These are phyloP conservation scores for Amiota minor DNA, from an alignment of 2,888 invertebrate genomes.

Conservation along the genomic window DNA sequence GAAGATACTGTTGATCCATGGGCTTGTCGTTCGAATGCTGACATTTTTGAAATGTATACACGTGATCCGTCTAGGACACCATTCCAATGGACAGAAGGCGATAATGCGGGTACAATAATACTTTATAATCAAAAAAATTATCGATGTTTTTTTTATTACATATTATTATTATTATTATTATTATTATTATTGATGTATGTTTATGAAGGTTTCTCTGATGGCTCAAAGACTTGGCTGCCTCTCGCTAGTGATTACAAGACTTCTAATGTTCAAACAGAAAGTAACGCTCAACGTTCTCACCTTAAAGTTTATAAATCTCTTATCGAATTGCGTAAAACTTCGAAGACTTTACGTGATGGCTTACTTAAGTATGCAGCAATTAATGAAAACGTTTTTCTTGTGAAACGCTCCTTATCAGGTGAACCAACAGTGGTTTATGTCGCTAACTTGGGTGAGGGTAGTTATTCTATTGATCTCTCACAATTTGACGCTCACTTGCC, in stretches of 20 bases:
- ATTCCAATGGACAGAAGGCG: slow-evolving; percentile 76
- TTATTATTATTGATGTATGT: not conserved
- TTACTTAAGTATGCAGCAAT: slow-evolving; percentile 51
- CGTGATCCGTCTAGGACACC: slow-evolving; percentile 79
- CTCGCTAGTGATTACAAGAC: slow-evolving; percentile 76
- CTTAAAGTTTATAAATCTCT: slow-evolving; percentile 77
- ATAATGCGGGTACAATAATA: slow-evolving; percentile 57
- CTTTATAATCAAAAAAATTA: not conserved
- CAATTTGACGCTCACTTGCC: slow-evolving; percentile 53
- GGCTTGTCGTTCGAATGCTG: slow-evolving; percentile 74
- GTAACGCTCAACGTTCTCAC: slow-evolving; percentile 73
- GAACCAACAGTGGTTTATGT: slow-evolving; percentile 45
- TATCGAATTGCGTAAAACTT: slow-evolving; percentile 64
- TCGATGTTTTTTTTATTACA: not conserved
- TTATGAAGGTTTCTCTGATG: slow-evolving; percentile 69
- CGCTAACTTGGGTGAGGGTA: slow-evolving; percentile 50
- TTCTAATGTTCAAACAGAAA: slow-evolving; percentile 76
- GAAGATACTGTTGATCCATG: slow-evolving; percentile 75
- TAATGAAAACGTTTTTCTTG: slow-evolving; percentile 50
- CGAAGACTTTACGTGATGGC: slow-evolving; percentile 56
- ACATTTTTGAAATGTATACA: slow-evolving; percentile 75
- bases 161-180: not conserved
- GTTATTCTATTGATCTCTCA: slow-evolving; percentile 48
- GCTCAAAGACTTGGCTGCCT: slow-evolving; percentile 60
- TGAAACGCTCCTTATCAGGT: slow-evolving; percentile 50